Evolutionary conservation across 2,113 vertebrate genomes (phyloP).

Genomic region (Urocitellus parryii): DNA sequence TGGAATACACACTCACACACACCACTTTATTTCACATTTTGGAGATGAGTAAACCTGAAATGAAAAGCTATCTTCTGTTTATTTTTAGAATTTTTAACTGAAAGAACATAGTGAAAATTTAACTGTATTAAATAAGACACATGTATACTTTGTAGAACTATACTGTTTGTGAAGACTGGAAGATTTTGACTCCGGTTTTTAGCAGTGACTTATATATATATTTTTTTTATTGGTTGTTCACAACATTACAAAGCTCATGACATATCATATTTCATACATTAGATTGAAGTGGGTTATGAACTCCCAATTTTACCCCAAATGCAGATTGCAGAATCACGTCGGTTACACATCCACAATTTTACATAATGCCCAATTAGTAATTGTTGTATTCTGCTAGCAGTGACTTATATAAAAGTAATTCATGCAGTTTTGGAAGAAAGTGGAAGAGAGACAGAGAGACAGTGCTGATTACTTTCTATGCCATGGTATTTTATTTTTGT

Average conservation of each 20-base stretch:
- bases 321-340: too few relatives aligned
- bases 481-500: background rate
- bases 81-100: background rate
- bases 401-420: background rate
- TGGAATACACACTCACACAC: background rate
- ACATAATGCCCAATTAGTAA: too few relatives aligned
- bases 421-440: background rate
- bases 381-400: too few relatives aligned
- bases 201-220: too few relatives aligned
- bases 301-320: too few relatives aligned
- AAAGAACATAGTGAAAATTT: conserved; percentile 24
- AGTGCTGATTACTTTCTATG: background rate
- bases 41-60: background rate
- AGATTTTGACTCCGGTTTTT: background rate
- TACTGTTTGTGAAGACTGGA: background rate
- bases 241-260: too few relatives aligned
- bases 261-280: too few relatives aligned
- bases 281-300: too few relatives aligned
- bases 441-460: background rate
- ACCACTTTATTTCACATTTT: background rate
- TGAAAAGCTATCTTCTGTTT: background rate
- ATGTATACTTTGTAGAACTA: background rate
- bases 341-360: too few relatives aligned
- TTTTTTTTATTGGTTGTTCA: too few relatives aligned
- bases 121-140: background rate